A percentile compares a stretch with the other conserved stretches of the same genome.
Conservation (phyloP, 2,113 vertebrate species). For the Cygnus atratus region DNA sequence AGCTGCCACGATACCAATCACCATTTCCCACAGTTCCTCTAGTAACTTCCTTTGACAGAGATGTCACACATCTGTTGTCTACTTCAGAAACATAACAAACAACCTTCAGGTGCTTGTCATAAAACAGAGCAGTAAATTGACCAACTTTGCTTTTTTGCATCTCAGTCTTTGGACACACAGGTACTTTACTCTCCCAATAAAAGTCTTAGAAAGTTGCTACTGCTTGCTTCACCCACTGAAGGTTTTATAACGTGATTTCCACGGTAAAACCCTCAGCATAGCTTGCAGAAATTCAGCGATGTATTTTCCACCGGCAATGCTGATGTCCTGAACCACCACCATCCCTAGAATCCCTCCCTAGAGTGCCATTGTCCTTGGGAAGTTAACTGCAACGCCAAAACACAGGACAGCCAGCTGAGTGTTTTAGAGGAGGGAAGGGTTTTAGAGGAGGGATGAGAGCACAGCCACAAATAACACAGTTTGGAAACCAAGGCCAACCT, state of each 20-base stretch:
- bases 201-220: background rate
- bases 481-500: background rate
- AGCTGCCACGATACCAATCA: background rate
- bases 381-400: background rate
- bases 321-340: background rate
- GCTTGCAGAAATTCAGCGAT: background rate
- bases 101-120: background rate
- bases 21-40: rapidly evolving
- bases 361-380: background rate
- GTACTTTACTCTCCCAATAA: background rate
- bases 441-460: background rate
- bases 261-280: background rate
- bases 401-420: background rate
- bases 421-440: background rate
- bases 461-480: background rate
- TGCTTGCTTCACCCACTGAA: background rate
- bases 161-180: background rate
- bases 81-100: background rate
- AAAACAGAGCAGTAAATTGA: background rate
- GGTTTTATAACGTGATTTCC: background rate
- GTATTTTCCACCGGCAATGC: background rate
- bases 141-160: background rate
- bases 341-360: background rate
- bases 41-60: background rate
- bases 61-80: background rate